Evolutionary conservation across 2,888 invertebrate species (phyloP).

Genomic region (Erpobdella octoculata): DNA sequence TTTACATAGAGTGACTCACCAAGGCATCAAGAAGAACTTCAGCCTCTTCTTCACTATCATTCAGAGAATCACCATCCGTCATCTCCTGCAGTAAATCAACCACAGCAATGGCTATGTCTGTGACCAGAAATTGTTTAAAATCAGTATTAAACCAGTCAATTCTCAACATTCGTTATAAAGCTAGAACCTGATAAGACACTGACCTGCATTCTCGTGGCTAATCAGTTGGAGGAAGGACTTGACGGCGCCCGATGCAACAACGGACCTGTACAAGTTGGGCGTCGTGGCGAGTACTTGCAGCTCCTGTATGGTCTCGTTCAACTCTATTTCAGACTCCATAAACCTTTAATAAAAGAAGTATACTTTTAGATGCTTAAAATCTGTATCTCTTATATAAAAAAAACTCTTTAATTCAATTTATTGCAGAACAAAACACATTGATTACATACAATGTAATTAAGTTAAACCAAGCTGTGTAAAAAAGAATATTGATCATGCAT

Average conservation of each 20-base stretch:
- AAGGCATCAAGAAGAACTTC: slow-evolving; percentile 78
- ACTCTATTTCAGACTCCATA: slow-evolving; percentile 89
- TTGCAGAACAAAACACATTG: no score
- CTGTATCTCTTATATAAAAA: no score
- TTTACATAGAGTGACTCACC: slow-evolving; percentile 40
- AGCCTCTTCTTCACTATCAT: slow-evolving; percentile 84
- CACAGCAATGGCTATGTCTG: slow-evolving; percentile 68
- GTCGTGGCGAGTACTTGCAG: slow-evolving; percentile 84
- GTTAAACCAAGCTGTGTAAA: no score
- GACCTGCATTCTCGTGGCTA: slow-evolving; percentile 88
- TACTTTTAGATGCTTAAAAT: no score
- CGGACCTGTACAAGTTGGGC: slow-evolving; percentile 82
- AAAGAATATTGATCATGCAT: no score
- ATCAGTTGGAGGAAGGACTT: slow-evolving; percentile 83
- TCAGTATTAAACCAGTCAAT: no score
- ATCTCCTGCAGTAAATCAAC: slow-evolving; percentile 72
- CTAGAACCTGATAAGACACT: background rate
- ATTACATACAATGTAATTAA: no score
- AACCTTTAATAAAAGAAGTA: no score
- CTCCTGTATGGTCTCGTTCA: slow-evolving; percentile 78
- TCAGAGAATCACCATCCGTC: slow-evolving; percentile 89
- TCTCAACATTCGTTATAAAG: background rate
- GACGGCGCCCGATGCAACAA: slow-evolving; percentile 80
- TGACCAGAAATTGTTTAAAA: background rate
- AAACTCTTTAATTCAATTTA: no score